These are phyloP conservation scores for Holcopasites calliopsidis DNA, from an alignment of 1,140 invertebrate genomes.

Conservation along the genomic window DNA sequence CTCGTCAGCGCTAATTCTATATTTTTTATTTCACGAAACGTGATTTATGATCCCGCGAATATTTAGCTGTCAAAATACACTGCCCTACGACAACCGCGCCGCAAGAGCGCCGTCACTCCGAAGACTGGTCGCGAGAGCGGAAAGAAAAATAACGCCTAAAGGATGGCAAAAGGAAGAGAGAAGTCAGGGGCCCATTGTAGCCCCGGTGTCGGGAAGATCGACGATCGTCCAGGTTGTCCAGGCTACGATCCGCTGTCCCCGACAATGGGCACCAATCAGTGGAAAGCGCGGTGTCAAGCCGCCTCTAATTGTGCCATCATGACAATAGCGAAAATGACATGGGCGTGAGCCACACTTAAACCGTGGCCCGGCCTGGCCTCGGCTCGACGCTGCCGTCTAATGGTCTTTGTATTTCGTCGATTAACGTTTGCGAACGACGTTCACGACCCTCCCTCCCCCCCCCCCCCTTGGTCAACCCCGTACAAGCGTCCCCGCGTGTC, in stretches of 20 bases:
- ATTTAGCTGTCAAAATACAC: too few relatives aligned
- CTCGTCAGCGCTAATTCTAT: too few relatives aligned
- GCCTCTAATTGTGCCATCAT: slow-evolving; percentile 57
- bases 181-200: neutral
- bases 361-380: neutral
- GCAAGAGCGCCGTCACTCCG: too few relatives aligned
- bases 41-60: too few relatives aligned
- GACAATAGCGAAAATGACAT: slow-evolving; percentile 65
- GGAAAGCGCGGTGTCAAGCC: slow-evolving; percentile 48
- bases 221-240: neutral
- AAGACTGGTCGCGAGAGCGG: neutral
- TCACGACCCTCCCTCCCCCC: slow-evolving; percentile 50
- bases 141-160: neutral
- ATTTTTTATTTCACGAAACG: too few relatives aligned
- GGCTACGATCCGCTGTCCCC: neutral
- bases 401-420: slow-evolving; percentile 68
- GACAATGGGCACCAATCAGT: slow-evolving; percentile 52
- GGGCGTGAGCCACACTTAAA: slow-evolving; percentile 55
- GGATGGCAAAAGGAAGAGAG: too few relatives aligned
- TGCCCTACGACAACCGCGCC: too few relatives aligned
- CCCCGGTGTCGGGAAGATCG: neutral
- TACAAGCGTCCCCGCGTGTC: neutral
- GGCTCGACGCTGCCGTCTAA: slow-evolving; percentile 53
- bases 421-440: slow-evolving; percentile 70
- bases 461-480: slow-evolving; percentile 7